These are phyloP conservation scores for Trematomus bernacchii DNA, from an alignment of 2,797 vertebrate species.

Conservation along the genomic window DNA sequence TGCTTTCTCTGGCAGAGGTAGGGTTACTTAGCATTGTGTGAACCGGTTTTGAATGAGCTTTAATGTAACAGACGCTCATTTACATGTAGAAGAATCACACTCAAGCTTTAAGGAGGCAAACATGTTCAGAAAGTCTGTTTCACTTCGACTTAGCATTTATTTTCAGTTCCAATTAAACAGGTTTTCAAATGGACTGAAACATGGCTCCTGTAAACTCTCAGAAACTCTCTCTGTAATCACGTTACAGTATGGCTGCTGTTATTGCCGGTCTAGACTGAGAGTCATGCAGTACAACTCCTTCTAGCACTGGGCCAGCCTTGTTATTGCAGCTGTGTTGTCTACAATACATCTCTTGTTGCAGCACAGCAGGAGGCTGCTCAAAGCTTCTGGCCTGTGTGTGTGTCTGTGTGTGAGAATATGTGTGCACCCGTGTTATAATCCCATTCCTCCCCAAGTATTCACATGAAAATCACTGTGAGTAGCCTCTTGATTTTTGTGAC, in stretches of 20 bases:
- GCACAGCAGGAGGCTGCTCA: slow-evolving; percentile 76
- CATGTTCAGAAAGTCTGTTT: neutral
- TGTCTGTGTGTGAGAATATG: slow-evolving; percentile 21
- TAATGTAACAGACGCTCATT: no score
- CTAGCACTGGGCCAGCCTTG: slow-evolving; percentile 75
- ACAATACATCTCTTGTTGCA: slow-evolving; percentile 83
- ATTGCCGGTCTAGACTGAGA: slow-evolving; percentile 69
- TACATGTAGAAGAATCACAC: no score
- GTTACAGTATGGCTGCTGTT: slow-evolving; percentile 68
- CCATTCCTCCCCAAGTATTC: slow-evolving; percentile 57
- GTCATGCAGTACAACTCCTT: slow-evolving; percentile 68
- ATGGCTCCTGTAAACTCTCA: slow-evolving; percentile 17
- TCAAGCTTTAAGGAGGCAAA: neutral
- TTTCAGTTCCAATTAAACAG: slow-evolving; percentile 7
- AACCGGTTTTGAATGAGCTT: no score
- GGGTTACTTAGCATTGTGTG: no score
- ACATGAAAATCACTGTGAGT: slow-evolving; percentile 42
- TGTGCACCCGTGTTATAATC: slow-evolving; percentile 46
- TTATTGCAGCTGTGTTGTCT: slow-evolving; percentile 86
- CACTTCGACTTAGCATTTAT: neutral
- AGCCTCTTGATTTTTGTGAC: slow-evolving; percentile 52
- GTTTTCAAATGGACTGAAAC: slow-evolving; percentile 9
- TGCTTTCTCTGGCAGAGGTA: no score
- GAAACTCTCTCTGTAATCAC: slow-evolving; percentile 37
- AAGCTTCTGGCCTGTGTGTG: slow-evolving; percentile 58